Percentiles rank a stretch among this genome's conserved stretches.
Evolutionary conservation across 2,797 vertebrate genomes (phyloP).

Genomic region (Ptychadena robeensis): DNA sequence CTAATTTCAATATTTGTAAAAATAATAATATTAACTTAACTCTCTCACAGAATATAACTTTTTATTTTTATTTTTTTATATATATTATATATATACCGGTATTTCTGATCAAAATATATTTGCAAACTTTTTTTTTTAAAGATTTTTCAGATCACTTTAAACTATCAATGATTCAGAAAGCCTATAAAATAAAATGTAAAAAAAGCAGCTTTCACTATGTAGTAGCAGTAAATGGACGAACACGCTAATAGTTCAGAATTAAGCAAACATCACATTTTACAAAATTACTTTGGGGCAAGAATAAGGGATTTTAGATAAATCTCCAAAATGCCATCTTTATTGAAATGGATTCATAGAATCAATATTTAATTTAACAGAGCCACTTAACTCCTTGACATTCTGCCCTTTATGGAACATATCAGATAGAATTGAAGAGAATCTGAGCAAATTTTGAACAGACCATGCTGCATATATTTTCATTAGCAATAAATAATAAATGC

Average conservation of each 20-base stretch:
- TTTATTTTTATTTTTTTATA: too few relatives aligned
- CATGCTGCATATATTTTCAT: not conserved
- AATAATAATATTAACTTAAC: too few relatives aligned
- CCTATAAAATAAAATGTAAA: not conserved
- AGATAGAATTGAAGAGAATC: not conserved
- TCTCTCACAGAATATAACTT: too few relatives aligned
- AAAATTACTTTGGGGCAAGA: not conserved
- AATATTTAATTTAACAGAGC: conserved; percentile 43
- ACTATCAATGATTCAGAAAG: too few relatives aligned
- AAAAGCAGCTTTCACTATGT: not conserved
- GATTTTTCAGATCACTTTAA: too few relatives aligned
- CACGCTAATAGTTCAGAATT: not conserved
- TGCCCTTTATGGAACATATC: conserved; percentile 20
- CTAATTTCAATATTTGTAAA: too few relatives aligned
- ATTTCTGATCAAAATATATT: too few relatives aligned
- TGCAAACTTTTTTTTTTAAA: too few relatives aligned
- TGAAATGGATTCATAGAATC: conserved; percentile 26
- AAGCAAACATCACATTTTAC: not conserved
- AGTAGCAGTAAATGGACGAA: not conserved
- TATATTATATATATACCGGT: too few relatives aligned
- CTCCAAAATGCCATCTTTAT: conserved; percentile 16
- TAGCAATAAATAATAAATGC: conserved; percentile 15
- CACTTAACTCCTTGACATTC: conserved; percentile 19
- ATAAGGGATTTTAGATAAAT: not conserved
- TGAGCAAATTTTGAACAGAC: not conserved